These are phyloP conservation scores for Drosophila auraria DNA, from an alignment of 1,140 invertebrate species.

Conservation along the genomic window DNA sequence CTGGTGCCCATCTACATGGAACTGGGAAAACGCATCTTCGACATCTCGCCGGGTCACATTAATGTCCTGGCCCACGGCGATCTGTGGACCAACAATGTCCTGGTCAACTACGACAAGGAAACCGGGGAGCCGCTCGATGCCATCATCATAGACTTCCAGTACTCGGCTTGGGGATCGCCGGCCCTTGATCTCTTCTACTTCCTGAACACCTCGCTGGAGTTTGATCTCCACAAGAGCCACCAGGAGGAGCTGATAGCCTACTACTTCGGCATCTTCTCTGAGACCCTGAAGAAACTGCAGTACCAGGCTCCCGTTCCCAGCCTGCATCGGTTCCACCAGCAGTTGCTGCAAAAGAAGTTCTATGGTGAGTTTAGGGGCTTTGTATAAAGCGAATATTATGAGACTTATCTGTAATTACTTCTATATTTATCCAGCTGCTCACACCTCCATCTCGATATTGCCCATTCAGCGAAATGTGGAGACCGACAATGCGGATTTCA, in stretches of 20 bases:
- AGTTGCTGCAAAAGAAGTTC: slow-evolving; percentile 70
- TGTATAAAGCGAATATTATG: not conserved
- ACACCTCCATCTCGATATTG: slow-evolving; percentile 60
- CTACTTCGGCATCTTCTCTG: slow-evolving; percentile 61
- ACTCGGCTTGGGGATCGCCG: slow-evolving; percentile 76
- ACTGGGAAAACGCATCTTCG: slow-evolving; percentile 72
- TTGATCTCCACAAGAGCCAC: slow-evolving; percentile 62
- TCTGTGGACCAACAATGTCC: slow-evolving; percentile 89
- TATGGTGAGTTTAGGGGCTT: slow-evolving; percentile 74
- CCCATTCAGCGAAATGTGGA: slow-evolving; percentile 73
- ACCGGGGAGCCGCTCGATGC: slow-evolving; percentile 85
- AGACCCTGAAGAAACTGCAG: slow-evolving; percentile 61
- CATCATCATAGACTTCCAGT: slow-evolving; percentile 85
- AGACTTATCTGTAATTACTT: not conserved
- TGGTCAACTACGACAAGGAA: slow-evolving; percentile 87
- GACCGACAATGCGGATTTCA: slow-evolving; percentile 77
- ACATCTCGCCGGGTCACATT: slow-evolving; percentile 85
- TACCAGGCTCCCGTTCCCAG: slow-evolving; percentile 70
- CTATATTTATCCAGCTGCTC: slow-evolving; percentile 55
- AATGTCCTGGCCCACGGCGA: slow-evolving; percentile 89
- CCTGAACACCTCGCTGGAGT: slow-evolving; percentile 74
- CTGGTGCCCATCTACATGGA: slow-evolving; percentile 72
- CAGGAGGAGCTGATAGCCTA: slow-evolving; percentile 74
- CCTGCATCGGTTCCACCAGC: slow-evolving; percentile 66
- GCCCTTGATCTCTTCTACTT: slow-evolving; percentile 82